phyloP scores from a whole-genome alignment of 1,140 invertebrate species.

The Cotesia typhae region DNA sequence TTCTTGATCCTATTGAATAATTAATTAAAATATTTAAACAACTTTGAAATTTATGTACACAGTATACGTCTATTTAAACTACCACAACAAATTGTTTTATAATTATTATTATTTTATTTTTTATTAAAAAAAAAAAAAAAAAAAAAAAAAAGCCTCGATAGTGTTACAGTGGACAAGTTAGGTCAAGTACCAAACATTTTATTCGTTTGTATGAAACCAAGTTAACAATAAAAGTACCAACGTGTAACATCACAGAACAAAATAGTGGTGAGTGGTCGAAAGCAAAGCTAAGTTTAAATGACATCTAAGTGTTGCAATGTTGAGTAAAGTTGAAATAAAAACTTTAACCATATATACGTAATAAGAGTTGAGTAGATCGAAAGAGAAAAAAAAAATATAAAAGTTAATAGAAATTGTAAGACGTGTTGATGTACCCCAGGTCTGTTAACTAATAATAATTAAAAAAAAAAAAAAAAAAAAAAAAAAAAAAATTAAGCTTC shows the following conservation, averaged over 20 bases:
- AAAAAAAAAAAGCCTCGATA: not conserved
- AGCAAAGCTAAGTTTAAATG: not conserved
- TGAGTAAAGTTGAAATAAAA: not conserved
- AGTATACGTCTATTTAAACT: no score
- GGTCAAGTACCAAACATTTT: constrained; percentile 13
- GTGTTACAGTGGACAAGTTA: constrained; percentile 3
- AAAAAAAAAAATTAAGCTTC: not conserved
- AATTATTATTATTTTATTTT: no score
- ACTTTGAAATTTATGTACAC: no score
- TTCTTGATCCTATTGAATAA: no score
- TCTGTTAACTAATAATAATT: no score
- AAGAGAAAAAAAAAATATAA: constrained; percentile 2
- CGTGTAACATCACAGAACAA: constrained; percentile 1
- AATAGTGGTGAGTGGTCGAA: not conserved
- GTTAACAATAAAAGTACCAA: not conserved
- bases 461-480: not conserved
- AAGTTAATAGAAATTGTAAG: no score
- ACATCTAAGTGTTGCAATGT: not conserved
- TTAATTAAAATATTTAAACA: no score
- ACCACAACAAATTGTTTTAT: no score
- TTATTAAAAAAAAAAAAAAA: no score
- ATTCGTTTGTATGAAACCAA: constrained; percentile 11
- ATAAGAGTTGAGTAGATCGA: not conserved
- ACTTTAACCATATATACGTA: not conserved
- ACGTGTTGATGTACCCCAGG: no score